Evolutionary conservation across 2,888 invertebrate genomes (phyloP).

Genomic region (Callyntrura sp.): DNA sequence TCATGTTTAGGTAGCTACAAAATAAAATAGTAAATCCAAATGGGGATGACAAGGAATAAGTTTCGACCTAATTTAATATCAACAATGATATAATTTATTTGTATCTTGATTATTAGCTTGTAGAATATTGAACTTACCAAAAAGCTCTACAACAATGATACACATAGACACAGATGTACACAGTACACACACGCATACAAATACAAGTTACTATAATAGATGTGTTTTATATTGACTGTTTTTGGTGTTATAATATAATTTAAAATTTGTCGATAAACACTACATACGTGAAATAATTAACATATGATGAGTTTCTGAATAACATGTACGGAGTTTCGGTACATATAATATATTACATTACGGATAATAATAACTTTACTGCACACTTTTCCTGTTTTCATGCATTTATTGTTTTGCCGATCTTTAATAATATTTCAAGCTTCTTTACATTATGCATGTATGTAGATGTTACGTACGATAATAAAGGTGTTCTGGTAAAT

Average conservation of each 20-base stretch:
- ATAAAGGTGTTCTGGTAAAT: too few relatives aligned
- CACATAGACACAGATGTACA: neutral
- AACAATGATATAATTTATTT: neutral
- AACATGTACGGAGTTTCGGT: neutral
- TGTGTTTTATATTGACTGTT: constrained; percentile 24
- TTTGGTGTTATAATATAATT: neutral
- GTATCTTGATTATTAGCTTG: constrained; percentile 2
- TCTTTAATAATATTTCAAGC: too few relatives aligned
- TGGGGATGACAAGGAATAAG: neutral
- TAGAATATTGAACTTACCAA: neutral
- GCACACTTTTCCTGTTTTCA: too few relatives aligned
- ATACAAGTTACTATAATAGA: neutral
- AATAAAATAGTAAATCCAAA: neutral
- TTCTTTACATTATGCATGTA: too few relatives aligned
- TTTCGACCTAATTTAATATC: neutral
- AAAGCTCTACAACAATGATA: constrained; percentile 3
- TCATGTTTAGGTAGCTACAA: constrained; percentile 47
- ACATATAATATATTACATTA: neutral
- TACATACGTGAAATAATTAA: neutral
- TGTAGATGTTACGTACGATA: too few relatives aligned
- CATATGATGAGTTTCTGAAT: too few relatives aligned
- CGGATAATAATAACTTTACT: too few relatives aligned
- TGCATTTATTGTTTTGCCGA: too few relatives aligned
- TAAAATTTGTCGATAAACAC: neutral
- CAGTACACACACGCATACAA: neutral